A percentile compares a stretch with the other conserved stretches of the same genome.
phyloP scores from a whole-genome alignment of 2,113 vertebrate species.

The Tapirus terrestris region DNA sequence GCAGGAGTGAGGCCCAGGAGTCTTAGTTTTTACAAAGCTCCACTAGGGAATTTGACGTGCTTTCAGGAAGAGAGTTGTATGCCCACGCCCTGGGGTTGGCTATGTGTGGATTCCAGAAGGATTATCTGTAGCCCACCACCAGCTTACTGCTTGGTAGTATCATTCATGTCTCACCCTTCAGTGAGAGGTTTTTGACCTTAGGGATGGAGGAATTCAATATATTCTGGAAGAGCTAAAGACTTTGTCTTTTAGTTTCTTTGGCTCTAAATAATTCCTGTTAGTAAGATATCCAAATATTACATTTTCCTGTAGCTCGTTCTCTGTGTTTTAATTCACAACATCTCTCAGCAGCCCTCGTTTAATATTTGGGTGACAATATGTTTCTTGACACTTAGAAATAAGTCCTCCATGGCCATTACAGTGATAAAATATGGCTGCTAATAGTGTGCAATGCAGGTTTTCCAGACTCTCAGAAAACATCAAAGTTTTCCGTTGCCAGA shows the following conservation, averaged over 20 bases:
- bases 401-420: background rate
- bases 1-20: background rate
- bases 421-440: background rate
- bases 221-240: background rate
- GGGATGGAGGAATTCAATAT: background rate
- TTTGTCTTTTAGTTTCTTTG: constrained; percentile 27
- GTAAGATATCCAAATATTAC: background rate
- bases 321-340: background rate
- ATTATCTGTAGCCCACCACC: background rate
- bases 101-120: background rate
- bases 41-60: background rate
- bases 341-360: background rate
- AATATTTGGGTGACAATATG: background rate
- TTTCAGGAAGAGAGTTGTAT: background rate
- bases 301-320: background rate
- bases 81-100: background rate
- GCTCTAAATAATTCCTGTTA: background rate
- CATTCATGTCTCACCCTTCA: background rate
- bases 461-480: constrained; percentile 47
- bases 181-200: background rate
- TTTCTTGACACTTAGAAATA: constrained; percentile 46
- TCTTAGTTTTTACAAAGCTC: background rate
- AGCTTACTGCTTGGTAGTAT: background rate
- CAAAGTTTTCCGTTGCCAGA: constrained; percentile 2
- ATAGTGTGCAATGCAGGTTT: background rate